phyloP scores from a whole-genome alignment of 2,113 vertebrate species.

The Coturnix japonica region DNA sequence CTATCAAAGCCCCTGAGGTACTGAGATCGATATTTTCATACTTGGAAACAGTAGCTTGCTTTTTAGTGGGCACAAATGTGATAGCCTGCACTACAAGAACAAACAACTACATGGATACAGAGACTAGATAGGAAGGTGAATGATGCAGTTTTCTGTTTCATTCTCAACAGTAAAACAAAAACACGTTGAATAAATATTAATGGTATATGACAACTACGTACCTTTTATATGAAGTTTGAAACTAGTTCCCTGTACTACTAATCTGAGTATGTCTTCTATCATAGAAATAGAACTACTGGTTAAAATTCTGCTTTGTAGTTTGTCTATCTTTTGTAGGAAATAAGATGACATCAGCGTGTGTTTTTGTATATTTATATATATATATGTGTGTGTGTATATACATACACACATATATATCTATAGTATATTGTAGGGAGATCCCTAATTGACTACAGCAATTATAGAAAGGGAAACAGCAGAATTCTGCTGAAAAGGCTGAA shows the following conservation, averaged over 20 bases:
- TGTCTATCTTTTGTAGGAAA: not conserved
- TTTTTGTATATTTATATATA: too few relatives aligned
- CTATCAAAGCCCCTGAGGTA: not conserved
- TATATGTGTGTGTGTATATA: too few relatives aligned
- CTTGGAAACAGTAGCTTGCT: not conserved
- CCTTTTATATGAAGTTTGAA: not conserved
- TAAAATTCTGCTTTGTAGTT: constrained; percentile 22
- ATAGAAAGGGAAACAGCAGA: not conserved
- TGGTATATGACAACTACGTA: not conserved
- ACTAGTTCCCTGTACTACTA: not conserved
- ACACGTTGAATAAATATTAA: constrained; percentile 20
- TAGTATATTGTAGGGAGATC: not conserved
- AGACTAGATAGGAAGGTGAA: not conserved
- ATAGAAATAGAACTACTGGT: not conserved
- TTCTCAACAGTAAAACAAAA: not conserved
- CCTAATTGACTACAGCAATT: not conserved
- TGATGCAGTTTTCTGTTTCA: not conserved
- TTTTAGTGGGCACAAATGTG: not conserved
- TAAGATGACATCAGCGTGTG: not conserved
- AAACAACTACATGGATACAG: not conserved
- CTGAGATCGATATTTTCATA: not conserved
- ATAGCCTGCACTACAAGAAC: not conserved
- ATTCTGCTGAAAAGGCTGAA: not conserved
- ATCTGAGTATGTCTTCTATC: not conserved
- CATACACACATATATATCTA: not conserved